Percentiles rank a stretch among this genome's conserved stretches.
Evolutionary conservation across 1,140 invertebrate species (phyloP).

Genomic region (Meloidogyne hapla): DNA sequence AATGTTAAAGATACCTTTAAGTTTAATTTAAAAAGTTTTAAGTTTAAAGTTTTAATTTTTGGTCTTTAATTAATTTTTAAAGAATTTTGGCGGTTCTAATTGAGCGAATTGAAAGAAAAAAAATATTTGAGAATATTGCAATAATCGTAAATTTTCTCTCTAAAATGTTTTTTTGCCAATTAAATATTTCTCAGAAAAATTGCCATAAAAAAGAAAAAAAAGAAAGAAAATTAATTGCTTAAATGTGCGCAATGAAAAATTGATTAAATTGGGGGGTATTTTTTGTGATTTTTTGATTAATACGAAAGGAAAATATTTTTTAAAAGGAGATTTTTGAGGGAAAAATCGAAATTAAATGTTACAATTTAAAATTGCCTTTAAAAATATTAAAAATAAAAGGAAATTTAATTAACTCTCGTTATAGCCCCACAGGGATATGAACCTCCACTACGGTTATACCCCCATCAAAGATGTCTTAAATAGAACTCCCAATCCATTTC

Average conservation of each 20-base stretch:
- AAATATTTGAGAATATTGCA: not conserved
- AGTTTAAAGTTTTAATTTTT: not conserved
- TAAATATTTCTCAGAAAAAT: slow-evolving; percentile 19
- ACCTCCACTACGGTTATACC: too few relatives aligned
- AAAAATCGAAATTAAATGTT: too few relatives aligned
- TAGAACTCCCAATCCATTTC: too few relatives aligned
- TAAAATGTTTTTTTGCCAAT: not conserved
- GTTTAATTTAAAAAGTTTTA: not conserved
- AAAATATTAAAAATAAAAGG: too few relatives aligned
- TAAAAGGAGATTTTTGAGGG: not conserved
- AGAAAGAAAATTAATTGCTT: not conserved
- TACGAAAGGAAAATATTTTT: not conserved
- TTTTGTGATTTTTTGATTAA: too few relatives aligned
- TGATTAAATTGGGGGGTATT: too few relatives aligned
- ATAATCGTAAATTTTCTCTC: slow-evolving; percentile 4
- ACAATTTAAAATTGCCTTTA: too few relatives aligned
- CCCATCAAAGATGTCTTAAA: too few relatives aligned
- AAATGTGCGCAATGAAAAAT: not conserved
- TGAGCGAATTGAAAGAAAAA: not conserved
- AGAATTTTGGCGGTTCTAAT: not conserved
- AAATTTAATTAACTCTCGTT: too few relatives aligned
- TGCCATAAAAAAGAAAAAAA: slow-evolving; percentile 8
- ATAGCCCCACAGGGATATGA: too few relatives aligned
- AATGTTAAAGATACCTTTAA: too few relatives aligned
- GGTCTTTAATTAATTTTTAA: not conserved